Evolutionary conservation across 2,888 invertebrate genomes (phyloP).

Genomic region (Dolomedes plantarius): DNA sequence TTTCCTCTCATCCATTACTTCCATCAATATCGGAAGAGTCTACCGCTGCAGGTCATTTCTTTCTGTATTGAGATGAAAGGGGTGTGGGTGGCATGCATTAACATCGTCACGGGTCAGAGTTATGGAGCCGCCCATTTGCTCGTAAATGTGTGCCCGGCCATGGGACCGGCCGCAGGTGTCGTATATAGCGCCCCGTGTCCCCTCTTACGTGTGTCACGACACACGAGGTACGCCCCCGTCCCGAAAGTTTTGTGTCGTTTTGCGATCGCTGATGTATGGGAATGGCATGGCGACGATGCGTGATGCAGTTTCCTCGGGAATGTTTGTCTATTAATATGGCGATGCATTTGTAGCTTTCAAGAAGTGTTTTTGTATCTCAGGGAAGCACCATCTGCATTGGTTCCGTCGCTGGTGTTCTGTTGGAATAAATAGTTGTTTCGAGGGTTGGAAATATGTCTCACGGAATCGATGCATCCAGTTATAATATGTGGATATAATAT

Average conservation of each 20-base stretch:
- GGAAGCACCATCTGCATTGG: not conserved
- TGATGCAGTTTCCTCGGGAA: not conserved
- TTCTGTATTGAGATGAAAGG: conserved; percentile 26
- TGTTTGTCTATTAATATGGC: not conserved
- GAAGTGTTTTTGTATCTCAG: not conserved
- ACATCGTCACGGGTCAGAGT: conserved; percentile 44
- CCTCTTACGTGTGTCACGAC: conserved; percentile 41
- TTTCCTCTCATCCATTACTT: not conserved
- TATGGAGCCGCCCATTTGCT: conserved; percentile 46
- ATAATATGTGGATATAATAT: too few species aligned
- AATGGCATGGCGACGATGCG: not conserved
- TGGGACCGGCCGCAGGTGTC: conserved; percentile 63
- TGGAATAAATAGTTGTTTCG: too few species aligned
- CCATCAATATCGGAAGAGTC: not conserved
- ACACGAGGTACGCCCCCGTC: not conserved
- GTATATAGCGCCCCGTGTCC: conserved; percentile 29
- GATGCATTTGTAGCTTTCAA: not conserved
- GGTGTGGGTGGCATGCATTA: conserved; percentile 37
- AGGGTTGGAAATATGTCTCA: too few species aligned
- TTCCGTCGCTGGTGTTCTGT: not conserved
- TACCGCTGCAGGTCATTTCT: not conserved
- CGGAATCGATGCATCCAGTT: too few species aligned
- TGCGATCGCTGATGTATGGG: conserved; percentile 3
- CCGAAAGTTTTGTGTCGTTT: conserved; percentile 6
- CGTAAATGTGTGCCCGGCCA: conserved; percentile 56